Evolutionary conservation across 2,797 vertebrate genomes (phyloP).

Genomic region (Hydrolagus colliei): DNA sequence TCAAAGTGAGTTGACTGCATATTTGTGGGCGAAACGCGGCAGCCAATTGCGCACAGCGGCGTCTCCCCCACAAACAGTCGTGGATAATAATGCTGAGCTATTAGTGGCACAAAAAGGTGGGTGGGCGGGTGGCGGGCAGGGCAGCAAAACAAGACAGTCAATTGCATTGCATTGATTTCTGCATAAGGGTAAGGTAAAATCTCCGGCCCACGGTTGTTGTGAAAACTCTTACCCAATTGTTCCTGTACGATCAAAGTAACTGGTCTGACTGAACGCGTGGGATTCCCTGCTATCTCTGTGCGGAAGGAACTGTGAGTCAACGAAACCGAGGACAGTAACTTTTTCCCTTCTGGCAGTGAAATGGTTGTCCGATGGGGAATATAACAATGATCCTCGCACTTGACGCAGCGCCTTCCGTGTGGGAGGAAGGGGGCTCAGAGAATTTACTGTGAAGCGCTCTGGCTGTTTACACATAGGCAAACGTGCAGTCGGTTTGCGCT

Average conservation of each 20-base stretch:
- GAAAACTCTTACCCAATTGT: not conserved
- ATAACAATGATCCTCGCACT: no score
- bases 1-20: no score
- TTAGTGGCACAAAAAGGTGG: not conserved
- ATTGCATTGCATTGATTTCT: not conserved
- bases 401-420: no score
- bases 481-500: no score
- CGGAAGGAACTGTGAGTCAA: not conserved
- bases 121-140: not conserved
- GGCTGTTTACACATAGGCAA: no score
- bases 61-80: no score
- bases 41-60: no score
- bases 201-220: not conserved
- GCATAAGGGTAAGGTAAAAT: slow-evolving; percentile 4
- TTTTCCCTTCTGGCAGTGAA: not conserved
- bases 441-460: no score
- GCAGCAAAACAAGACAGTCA: not conserved
- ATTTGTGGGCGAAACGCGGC: no score
- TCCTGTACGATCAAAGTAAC: not conserved
- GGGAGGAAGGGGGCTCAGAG: no score
- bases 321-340: not conserved
- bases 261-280: not conserved
- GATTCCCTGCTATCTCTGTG: not conserved
- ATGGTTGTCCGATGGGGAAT: no score
- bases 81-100: no score